Base-by-base conservation (phyloP, 2,888 invertebrate species). In the Metopia argyrocephala region DNA sequence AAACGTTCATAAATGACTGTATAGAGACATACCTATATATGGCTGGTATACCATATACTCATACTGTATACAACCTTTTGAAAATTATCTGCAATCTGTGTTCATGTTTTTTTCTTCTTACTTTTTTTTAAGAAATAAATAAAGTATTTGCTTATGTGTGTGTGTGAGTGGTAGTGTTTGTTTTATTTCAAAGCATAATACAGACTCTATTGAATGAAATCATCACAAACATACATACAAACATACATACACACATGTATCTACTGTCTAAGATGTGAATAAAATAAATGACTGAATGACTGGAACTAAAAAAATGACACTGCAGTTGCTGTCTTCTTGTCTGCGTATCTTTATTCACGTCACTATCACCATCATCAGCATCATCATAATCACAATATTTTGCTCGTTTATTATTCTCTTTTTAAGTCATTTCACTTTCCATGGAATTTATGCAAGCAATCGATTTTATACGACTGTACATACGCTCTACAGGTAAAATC, bases 281-380 rank as follows among this genome's bases (percentile, higher is more conserved):
- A 12, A 9, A 38, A 38, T 12, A 15, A 38, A 9, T 38, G 15
- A 38, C 9, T 38, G 38, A 38, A 38, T 38, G 12, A 38, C 9
- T 38, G 38, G 38, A 12, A 31, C 0, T 1, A 12, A 46, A 69
- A 76, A 69, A 48, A 21, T 69, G 82, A 75, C 76, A 83, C 78
- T 86, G 87, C 85, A 85, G 84, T 83, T 83, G 84, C 86, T 87
- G 88, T 87, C 87, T 85, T 84, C 84, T 85, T 80, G 71, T 73
- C 78, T 66, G n/a, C 23, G 12, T 66, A 61, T 68, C 48, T 74
- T 70, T 70, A 70, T 71, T 48, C 21, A 28, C 31, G 20, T 61
- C 71, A 28, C 56, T 50, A 20, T 52, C 21, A 23, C 48, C 54
- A 27, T 69, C 48, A 56, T 71, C 52, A 46, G 27, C 65, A 18